Evolutionary conservation across 2,113 vertebrate species (phyloP), one percentile per base, ranked within the genome.

Genomic region (Channa argus): DNA sequence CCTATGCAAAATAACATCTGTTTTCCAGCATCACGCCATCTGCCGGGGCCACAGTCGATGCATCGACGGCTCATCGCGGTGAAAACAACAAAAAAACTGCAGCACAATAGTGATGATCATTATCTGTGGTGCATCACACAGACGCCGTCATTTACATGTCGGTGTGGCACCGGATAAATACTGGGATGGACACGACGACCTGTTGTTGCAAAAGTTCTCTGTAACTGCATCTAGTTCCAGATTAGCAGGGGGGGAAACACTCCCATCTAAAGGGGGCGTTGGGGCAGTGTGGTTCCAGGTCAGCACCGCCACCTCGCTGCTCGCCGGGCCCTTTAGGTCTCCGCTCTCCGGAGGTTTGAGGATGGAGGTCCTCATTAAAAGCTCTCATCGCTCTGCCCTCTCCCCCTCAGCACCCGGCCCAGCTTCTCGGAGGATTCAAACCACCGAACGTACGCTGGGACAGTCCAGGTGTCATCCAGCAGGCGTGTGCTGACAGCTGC

Each of bases 1-100:
- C 47, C 64, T 74, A 86, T 92, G 93, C 91, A 90, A 93, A 95
- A 92, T 89, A 93, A 89, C 94, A 94, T 90, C 94, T 94, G 94
- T 74, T 92, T 93, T 88, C 77, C 80, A 92, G 86, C 89, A 90
- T 82, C 85, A 49, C 52, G 71, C 94, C 94, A 95, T 95, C 93
- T 95, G 94, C 87, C 69, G 74, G 78, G 80, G 87, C 87, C 83
- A 86, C 89, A 86, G 51, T 61, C 6, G 39, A 81, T 63, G 77
- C 72, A 79, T 86, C 79, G 77, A 59, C 55, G 41, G 76, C 79
- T 82, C 80, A 89, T 88, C 86, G 58, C 50, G 33, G 52, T 14
- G 12, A 72, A 62, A 64, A 55, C 4, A 63, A 62, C 15, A 75
- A 24, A 54, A 55, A 13, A 62, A 71, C 46, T n/a, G 53, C 0